Conservation (phyloP, 2,113 vertebrate species). For the Lepus europaeus region DNA sequence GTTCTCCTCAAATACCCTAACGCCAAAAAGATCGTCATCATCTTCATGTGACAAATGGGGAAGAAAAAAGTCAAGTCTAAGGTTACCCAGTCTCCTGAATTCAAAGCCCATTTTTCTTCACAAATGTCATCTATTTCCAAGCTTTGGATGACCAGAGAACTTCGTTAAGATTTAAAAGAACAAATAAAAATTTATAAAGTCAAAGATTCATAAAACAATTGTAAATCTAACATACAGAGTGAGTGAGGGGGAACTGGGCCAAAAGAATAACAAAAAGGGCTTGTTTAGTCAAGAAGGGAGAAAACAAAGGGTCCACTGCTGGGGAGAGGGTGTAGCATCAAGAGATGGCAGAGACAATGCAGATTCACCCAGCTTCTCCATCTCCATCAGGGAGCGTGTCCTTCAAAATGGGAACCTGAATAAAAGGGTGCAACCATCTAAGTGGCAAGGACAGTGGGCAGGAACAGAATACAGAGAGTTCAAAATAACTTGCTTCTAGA, state of each 20-base stretch:
- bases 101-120: constrained; percentile 60
- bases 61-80: background rate
- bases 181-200: constrained; percentile 57
- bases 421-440: constrained; percentile 16
- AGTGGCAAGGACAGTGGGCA: background rate
- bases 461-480: background rate
- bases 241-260: background rate
- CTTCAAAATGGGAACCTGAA: constrained; percentile 27
- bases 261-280: background rate
- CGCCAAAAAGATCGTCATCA: constrained; percentile 20
- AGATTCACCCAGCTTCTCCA: constrained; percentile 13
- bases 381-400: background rate
- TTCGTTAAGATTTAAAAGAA: constrained; percentile 40
- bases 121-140: constrained; percentile 30
- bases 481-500: constrained; percentile 53
- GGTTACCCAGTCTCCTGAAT: background rate
- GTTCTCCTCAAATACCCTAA: constrained; percentile 36
- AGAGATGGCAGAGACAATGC: constrained; percentile 33
- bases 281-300: constrained; percentile 7
- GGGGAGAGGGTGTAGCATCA: constrained; percentile 5
- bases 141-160: background rate
- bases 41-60: constrained; percentile 3
- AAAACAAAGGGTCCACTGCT: constrained; percentile 31
- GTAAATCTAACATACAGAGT: background rate
- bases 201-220: background rate